Conservation (phyloP, 2,113 vertebrate species). For the Thunnus thynnus region DNA sequence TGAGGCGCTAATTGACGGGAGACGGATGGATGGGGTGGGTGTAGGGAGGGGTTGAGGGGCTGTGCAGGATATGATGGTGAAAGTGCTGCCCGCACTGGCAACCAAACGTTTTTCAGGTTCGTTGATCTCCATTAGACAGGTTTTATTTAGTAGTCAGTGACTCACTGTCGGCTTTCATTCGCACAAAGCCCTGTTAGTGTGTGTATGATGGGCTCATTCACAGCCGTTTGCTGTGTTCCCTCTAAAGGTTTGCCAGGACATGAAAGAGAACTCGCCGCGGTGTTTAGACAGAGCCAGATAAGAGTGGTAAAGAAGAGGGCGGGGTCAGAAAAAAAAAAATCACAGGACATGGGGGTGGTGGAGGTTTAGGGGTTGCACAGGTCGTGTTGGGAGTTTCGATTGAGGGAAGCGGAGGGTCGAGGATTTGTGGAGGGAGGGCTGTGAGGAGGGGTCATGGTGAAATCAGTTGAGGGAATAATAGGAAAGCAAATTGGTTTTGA, state of each 20-base stretch:
- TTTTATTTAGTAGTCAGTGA: slow-evolving; percentile 68
- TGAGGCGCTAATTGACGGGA: slow-evolving; percentile 85
- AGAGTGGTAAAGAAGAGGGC: slow-evolving; percentile 2
- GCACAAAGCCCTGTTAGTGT: slow-evolving; percentile 19
- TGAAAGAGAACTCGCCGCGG: slow-evolving; percentile 38
- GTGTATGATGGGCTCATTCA: slow-evolving; percentile 33
- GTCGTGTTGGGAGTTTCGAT: slow-evolving; percentile 83
- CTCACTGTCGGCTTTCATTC: slow-evolving; percentile 47
- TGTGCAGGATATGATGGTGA: slow-evolving; percentile 76
- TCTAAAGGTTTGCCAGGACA: slow-evolving; percentile 34
- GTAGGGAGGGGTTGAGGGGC: slow-evolving; percentile 30
- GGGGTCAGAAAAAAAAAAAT: slow-evolving; percentile 36
- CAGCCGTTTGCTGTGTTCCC: slow-evolving; percentile 24
- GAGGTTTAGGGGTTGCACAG: slow-evolving; percentile 73
- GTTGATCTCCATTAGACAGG: slow-evolving; percentile 47
- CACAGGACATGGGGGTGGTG: slow-evolving; percentile 49
- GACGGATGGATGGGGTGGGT: slow-evolving; percentile 58
- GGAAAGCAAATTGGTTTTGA: slow-evolving; percentile 90
- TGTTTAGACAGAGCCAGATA: slow-evolving; percentile 4
- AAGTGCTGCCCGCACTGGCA: slow-evolving; percentile 59
- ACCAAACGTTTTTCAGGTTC: slow-evolving; percentile 54
- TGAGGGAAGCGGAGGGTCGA: slow-evolving; percentile 74
- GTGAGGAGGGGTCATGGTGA: slow-evolving; percentile 78
- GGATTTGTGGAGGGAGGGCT: slow-evolving; percentile 71
- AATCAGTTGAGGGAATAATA: slow-evolving; percentile 88